Evolutionary conservation across 2,888 invertebrate genomes (phyloP).

Genomic region (Melangyna quadrimaculata): DNA sequence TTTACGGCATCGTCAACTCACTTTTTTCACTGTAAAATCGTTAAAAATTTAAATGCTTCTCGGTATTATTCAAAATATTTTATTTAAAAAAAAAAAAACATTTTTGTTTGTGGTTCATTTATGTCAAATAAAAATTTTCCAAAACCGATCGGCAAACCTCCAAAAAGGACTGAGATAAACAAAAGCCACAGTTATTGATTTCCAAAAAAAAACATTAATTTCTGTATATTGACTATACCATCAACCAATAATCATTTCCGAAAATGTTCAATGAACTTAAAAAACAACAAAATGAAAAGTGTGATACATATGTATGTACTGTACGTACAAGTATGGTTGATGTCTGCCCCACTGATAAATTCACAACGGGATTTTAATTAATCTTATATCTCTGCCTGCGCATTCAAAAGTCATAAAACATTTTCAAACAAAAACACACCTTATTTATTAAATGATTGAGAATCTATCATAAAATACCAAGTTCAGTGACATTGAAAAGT

Average conservation of each 20-base stretch:
- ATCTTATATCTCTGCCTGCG: neutral
- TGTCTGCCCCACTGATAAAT: neutral
- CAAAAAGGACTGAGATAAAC: neutral
- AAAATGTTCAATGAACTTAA: neutral
- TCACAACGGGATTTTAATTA: neutral
- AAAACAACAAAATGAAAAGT: neutral
- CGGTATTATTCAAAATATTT: no score
- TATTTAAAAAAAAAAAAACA: no score
- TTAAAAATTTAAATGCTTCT: no score
- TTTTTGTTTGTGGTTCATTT: no score
- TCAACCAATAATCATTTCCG: neutral
- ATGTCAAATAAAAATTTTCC: no score
- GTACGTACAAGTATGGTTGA: no score
- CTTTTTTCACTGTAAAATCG: no score
- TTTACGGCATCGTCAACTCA: no score
- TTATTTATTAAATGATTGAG: conserved; percentile 17
- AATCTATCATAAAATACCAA: conserved; percentile 15
- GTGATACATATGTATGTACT: no score
- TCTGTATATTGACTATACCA: neutral
- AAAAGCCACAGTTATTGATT: neutral
- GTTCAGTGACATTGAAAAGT: conserved; percentile 32
- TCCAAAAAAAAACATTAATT: neutral
- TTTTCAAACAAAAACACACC: conserved; percentile 8
- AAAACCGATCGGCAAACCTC: no score
- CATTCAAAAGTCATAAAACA: neutral